Evolutionary conservation across 2,888 invertebrate genomes (phyloP).

Genomic region (Eupithecia inturbata): DNA sequence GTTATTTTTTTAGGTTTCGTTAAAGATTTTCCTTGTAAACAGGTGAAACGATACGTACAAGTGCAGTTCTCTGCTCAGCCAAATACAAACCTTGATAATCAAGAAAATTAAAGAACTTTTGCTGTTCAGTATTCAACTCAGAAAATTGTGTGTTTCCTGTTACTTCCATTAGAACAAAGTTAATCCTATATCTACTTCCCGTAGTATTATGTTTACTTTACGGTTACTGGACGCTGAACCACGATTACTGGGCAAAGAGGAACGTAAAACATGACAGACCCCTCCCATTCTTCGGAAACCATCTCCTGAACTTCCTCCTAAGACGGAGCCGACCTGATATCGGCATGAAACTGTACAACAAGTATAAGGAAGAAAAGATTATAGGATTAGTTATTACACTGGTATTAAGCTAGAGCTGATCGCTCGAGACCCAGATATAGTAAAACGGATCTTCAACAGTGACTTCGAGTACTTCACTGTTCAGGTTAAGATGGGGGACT

Average conservation of each 20-base stretch:
- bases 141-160: not conserved
- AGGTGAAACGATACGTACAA: not conserved
- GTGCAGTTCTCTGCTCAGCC: not conserved
- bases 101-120: not conserved
- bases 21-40: not conserved
- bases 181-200: not conserved
- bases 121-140: not conserved
- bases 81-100: not conserved
- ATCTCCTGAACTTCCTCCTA: constrained; percentile 35
- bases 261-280: constrained; percentile 41
- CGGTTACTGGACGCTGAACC: constrained; percentile 37
- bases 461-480: constrained; percentile 53
- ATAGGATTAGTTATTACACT: constrained; percentile 53
- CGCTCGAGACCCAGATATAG: constrained; percentile 55
- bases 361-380: constrained; percentile 51
- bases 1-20: not conserved
- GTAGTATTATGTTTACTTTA: constrained; percentile 17
- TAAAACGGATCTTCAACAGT: constrained; percentile 48
- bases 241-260: constrained; percentile 41
- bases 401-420: constrained; percentile 50
- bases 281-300: constrained; percentile 44
- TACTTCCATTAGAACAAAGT: not conserved
- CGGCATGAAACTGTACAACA: constrained; percentile 45
- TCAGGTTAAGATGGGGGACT: constrained; percentile 43
- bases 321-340: constrained; percentile 29